Evolutionary conservation across 2,113 vertebrate species (phyloP).

Genomic region (Phylloscopus trochiloides): DNA sequence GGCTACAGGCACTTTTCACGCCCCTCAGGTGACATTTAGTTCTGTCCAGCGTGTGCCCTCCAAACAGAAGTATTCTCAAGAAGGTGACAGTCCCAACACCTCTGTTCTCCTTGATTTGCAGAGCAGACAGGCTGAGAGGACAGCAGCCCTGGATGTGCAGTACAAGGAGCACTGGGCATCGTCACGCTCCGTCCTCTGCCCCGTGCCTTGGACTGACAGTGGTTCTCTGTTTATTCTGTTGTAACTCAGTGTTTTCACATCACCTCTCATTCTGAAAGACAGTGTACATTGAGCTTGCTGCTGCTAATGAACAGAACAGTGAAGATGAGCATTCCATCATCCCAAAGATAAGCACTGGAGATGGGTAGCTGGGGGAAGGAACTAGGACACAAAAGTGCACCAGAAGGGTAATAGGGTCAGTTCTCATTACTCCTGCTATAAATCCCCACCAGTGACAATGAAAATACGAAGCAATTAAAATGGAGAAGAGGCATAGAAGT

Average conservation of each 20-base stretch:
- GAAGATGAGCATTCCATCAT: background rate
- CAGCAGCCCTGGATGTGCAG: background rate
- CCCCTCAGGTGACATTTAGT: background rate
- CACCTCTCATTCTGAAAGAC: background rate
- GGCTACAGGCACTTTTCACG: background rate
- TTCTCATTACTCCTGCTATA: background rate
- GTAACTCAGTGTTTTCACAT: background rate
- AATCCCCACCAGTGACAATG: background rate
- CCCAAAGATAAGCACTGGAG: background rate
- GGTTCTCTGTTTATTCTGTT: background rate
- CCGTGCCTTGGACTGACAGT: accelerated
- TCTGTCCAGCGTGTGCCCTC: background rate
- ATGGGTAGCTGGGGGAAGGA: background rate
- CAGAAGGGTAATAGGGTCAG: background rate
- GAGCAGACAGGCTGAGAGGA: background rate
- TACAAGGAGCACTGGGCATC: accelerated
- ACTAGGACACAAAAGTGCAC: accelerated
- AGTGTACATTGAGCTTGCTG: background rate
- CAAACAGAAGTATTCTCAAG: background rate
- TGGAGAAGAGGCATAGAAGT: background rate
- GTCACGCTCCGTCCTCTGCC: background rate
- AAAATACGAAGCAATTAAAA: background rate
- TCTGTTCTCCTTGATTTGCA: background rate
- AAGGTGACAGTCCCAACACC: background rate
- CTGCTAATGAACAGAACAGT: background rate